Evolutionary conservation across 1,140 invertebrate genomes (phyloP).

Genomic region (Megalonaias nervosa): DNA sequence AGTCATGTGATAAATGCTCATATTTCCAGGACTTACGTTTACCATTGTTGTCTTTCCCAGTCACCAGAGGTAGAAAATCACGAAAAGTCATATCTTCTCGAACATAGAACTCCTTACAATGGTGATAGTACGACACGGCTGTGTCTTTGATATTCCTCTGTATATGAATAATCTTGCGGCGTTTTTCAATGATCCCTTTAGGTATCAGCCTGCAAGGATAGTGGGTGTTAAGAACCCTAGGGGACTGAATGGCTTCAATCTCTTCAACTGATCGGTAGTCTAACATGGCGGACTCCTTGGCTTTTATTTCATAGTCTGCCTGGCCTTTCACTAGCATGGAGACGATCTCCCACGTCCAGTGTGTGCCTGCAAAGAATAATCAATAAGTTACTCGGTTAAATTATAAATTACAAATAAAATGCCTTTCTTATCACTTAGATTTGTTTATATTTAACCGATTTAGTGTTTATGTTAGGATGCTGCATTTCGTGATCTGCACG

Average conservation of each 20-base stretch:
- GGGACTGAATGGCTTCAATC: constrained; percentile 25
- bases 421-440: too few species aligned
- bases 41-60: background rate
- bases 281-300: constrained; percentile 37
- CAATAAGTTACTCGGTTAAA: background rate
- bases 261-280: constrained; percentile 28
- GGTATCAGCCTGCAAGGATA: constrained; percentile 21
- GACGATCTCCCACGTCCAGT: constrained; percentile 49
- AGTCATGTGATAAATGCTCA: too few species aligned
- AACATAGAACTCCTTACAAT: constrained; percentile 8
- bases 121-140: constrained; percentile 47
- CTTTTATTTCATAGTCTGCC: constrained; percentile 16
- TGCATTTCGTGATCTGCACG: background rate
- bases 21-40: too few species aligned
- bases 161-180: constrained; percentile 41
- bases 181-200: constrained; percentile 22
- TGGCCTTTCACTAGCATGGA: constrained; percentile 32
- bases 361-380: constrained; percentile 31
- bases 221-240: constrained; percentile 48
- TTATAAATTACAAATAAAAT: background rate
- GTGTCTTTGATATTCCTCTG: constrained; percentile 49
- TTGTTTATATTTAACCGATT: background rate
- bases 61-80: background rate
- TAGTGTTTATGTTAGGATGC: background rate
- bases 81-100: background rate